A percentile compares a stretch with the other conserved stretches of the same genome.
Conservation (phyloP, 2,113 vertebrate genomes). For the Pristiophorus japonicus region DNA sequence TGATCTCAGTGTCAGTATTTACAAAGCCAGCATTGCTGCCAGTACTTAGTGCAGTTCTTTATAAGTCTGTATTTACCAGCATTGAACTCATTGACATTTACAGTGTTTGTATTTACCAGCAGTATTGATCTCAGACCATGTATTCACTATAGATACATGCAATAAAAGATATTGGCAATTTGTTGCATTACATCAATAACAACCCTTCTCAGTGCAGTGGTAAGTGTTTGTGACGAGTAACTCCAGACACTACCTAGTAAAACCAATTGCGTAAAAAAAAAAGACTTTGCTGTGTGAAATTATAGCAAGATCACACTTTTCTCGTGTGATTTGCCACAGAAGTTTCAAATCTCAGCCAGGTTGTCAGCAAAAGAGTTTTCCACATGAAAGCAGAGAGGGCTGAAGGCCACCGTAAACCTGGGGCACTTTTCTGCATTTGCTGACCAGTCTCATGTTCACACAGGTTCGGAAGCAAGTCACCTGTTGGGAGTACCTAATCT, state of each 20-base stretch:
- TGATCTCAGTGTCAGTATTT: background rate
- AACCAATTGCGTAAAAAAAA: background rate
- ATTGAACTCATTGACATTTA: background rate
- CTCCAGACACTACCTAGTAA: too few relatives aligned
- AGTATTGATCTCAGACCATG: background rate
- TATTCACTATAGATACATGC: background rate
- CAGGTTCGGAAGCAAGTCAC: background rate
- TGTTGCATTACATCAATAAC: background rate
- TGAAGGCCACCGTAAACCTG: background rate
- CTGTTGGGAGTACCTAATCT: background rate
- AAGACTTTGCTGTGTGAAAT: background rate
- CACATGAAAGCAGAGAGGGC: background rate
- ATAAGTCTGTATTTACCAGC: background rate
- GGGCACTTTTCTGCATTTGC: background rate
- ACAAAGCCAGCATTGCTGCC: background rate
- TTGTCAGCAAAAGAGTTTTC: too few relatives aligned
- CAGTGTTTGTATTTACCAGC: background rate
- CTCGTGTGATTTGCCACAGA: background rate
- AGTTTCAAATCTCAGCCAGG: background rate
- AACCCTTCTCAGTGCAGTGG: background rate
- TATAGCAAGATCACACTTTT: background rate
- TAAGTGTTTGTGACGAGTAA: background rate
- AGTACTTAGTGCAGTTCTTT: background rate
- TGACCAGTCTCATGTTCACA: background rate
- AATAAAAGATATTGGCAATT: background rate